Percentiles rank a stretch among this genome's conserved stretches.
Evolutionary conservation across 2,113 vertebrate species (phyloP).

Genomic region (Lampris megalopsis): DNA sequence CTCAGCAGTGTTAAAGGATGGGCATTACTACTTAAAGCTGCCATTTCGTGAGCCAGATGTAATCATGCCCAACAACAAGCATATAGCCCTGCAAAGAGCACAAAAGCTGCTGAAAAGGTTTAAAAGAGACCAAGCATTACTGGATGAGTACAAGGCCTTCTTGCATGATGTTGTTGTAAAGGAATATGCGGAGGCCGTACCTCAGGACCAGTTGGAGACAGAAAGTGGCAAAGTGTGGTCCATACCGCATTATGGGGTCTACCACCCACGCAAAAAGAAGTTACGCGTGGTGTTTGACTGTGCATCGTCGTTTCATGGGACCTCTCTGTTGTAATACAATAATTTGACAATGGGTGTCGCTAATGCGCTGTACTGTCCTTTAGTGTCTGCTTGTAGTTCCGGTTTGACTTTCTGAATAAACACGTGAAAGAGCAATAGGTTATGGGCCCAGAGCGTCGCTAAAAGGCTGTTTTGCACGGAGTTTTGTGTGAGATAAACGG

Average conservation of each 20-base stretch:
- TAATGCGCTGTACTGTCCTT: no score
- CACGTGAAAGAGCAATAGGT: no score
- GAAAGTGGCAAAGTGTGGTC: neutral
- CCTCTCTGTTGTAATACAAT: no score
- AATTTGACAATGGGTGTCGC: no score
- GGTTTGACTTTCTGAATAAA: no score
- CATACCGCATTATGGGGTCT: slow-evolving; percentile 4
- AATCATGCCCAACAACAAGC: neutral
- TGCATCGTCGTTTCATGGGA: neutral
- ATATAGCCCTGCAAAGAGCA: neutral
- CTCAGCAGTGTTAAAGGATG: neutral
- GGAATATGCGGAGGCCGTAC: neutral
- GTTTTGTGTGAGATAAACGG: no score
- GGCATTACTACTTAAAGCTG: neutral
- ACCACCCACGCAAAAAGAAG: neutral
- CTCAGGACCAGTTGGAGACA: neutral
- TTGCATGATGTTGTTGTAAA: neutral
- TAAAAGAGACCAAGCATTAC: neutral
- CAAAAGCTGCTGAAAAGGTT: neutral
- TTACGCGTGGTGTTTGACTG: slow-evolving; percentile 5
- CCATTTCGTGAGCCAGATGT: neutral
- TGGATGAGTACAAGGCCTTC: neutral
- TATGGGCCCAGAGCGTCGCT: no score
- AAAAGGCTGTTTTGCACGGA: no score
- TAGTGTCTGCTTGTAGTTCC: no score